Conservation (phyloP, 2,888 invertebrate species). For the Drosophila meridiana region DNA sequence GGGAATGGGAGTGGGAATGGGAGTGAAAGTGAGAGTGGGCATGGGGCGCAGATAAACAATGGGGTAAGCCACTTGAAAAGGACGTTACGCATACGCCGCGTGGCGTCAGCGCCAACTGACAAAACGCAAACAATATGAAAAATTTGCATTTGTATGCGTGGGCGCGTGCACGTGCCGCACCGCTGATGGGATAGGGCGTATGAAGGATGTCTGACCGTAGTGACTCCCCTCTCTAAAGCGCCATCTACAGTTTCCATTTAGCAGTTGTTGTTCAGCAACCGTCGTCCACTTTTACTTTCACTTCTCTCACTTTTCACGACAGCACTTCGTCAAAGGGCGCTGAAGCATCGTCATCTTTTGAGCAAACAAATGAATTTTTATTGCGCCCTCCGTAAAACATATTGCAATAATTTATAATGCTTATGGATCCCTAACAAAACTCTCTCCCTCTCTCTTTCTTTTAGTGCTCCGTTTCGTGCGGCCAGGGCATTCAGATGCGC, state of each 20-base stretch:
- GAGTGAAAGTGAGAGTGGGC: not conserved
- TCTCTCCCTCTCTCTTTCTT: not conserved
- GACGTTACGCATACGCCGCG: slow-evolving; percentile 63
- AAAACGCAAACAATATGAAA: slow-evolving; percentile 62
- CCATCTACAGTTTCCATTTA: slow-evolving; percentile 3
- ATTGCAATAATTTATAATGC: slow-evolving; percentile 79
- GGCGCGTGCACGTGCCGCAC: slow-evolving; percentile 51
- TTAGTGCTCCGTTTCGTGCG: slow-evolving; percentile 97
- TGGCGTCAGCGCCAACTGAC: slow-evolving; percentile 46
- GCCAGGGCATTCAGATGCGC: slow-evolving; percentile 93
- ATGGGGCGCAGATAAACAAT: slow-evolving; percentile 56
- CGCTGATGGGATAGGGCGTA: not conserved
- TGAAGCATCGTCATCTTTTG: slow-evolving; percentile 54
- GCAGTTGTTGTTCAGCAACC: slow-evolving; percentile 15
- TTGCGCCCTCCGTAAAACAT: slow-evolving; percentile 60
- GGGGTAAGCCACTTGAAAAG: slow-evolving; percentile 28
- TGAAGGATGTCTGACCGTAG: not conserved
- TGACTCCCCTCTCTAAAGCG: too few species aligned
- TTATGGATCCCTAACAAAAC: slow-evolving; percentile 32
- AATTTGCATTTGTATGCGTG: slow-evolving; percentile 70
- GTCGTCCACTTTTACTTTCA: slow-evolving; percentile 49
- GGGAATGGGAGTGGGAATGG: not conserved
- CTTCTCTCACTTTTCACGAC: slow-evolving; percentile 50
- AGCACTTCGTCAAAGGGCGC: slow-evolving; percentile 57
- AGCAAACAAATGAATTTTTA: slow-evolving; percentile 72